Conservation (phyloP, 1,140 invertebrate genomes). For the Octopus bimaculoides region DNA sequence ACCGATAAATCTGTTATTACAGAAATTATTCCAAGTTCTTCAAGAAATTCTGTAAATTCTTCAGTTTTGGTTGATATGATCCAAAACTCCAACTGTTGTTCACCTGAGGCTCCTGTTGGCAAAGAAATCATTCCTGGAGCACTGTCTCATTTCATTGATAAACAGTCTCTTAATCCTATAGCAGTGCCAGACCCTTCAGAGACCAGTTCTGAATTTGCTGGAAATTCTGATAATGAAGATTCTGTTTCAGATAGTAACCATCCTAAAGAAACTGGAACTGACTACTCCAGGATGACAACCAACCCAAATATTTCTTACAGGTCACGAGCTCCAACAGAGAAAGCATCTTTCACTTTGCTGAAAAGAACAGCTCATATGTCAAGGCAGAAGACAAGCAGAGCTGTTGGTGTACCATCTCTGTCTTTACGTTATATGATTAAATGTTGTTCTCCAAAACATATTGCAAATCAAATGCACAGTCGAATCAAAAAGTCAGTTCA, state of each 20-base stretch:
- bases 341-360: not conserved
- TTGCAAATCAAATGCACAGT: not conserved
- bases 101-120: not conserved
- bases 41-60: not conserved
- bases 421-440: not conserved
- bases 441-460: not conserved
- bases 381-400: not conserved
- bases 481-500: not conserved
- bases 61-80: conserved; percentile 1
- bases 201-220: not conserved
- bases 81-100: not conserved
- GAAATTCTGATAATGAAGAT: not conserved
- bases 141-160: not conserved
- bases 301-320: too few relatives aligned
- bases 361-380: not conserved
- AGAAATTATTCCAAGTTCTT: not conserved
- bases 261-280: too few relatives aligned
- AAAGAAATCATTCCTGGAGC: conserved; percentile 4
- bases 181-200: not conserved
- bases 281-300: too few relatives aligned
- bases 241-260: not conserved
- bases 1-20: not conserved
- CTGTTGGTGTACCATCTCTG: not conserved
- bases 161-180: not conserved
- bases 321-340: too few relatives aligned